Evolutionary conservation across 2,113 vertebrate species (phyloP).

Genomic region (Myiagra hebetior): DNA sequence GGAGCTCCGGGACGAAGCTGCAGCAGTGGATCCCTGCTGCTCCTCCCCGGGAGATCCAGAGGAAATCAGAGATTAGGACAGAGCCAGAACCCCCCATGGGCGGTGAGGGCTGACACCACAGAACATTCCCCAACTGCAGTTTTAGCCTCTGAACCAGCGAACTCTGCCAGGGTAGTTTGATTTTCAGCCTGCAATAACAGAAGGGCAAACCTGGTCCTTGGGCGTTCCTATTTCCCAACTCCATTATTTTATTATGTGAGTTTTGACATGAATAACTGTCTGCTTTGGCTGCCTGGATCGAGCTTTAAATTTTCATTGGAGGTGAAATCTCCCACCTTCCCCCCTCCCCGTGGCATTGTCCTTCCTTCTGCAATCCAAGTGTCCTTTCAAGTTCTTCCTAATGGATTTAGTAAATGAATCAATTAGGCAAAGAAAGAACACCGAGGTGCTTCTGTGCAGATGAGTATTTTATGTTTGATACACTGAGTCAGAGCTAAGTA

Average conservation of each 20-base stretch:
- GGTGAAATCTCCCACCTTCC: neutral
- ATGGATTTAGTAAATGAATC: neutral
- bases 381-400: neutral
- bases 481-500: neutral
- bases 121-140: neutral
- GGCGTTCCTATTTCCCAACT: neutral
- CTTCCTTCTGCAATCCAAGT: neutral
- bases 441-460: neutral
- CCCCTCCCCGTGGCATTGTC: neutral
- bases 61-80: neutral
- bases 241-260: neutral
- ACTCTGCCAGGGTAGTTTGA: neutral
- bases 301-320: neutral
- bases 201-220: neutral
- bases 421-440: neutral
- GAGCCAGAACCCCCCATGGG: fast-evolving
- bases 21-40: neutral
- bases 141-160: neutral
- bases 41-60: neutral
- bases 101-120: neutral
- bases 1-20: neutral
- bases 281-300: neutral
- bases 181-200: neutral
- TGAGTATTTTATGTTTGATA: neutral
- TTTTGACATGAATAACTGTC: neutral